Conservation (phyloP, 2,888 invertebrate species). For the Salpingus planirostris region DNA sequence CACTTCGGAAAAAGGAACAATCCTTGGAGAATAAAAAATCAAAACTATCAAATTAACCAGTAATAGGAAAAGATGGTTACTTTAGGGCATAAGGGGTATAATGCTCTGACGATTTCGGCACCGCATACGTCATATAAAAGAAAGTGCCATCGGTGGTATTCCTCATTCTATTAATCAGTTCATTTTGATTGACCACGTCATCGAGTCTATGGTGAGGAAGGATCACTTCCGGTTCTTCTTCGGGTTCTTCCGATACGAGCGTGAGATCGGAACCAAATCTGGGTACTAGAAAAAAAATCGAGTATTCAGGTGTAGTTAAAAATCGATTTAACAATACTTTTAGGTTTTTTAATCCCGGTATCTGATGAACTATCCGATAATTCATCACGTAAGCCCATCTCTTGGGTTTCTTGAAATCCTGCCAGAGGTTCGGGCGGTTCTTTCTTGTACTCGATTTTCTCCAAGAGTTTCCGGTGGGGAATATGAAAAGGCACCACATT, state of each 20-base stretch:
- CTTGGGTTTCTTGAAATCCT: conserved; percentile 8
- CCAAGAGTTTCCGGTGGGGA: conserved; percentile 50
- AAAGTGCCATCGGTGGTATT: conserved; percentile 54
- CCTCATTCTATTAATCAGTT: conserved; percentile 47
- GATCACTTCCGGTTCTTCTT: conserved; percentile 9
- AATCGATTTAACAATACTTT: no score
- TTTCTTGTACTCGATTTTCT: conserved; percentile 52
- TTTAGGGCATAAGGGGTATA: conserved; percentile 69
- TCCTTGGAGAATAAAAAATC: conserved; percentile 41
- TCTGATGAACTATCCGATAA: no score
- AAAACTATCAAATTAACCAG: background rate
- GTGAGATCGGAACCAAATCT: no score
- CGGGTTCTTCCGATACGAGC: background rate
- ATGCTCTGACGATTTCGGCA: conserved; percentile 60
- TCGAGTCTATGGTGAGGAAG: conserved; percentile 28
- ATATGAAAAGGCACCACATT: conserved; percentile 48
- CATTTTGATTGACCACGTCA: conserved; percentile 39
- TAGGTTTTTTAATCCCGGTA: background rate
- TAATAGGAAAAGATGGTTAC: conserved; percentile 47
- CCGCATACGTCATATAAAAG: conserved; percentile 68
- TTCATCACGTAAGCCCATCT: conserved; percentile 1
- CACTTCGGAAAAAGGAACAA: conserved; percentile 58
- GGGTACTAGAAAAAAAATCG: no score
- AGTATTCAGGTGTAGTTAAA: no score
- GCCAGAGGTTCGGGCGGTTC: conserved; percentile 49